Evolutionary conservation across 2,888 invertebrate genomes (phyloP).

Genomic region (Brachypalpus laphriformis): DNA sequence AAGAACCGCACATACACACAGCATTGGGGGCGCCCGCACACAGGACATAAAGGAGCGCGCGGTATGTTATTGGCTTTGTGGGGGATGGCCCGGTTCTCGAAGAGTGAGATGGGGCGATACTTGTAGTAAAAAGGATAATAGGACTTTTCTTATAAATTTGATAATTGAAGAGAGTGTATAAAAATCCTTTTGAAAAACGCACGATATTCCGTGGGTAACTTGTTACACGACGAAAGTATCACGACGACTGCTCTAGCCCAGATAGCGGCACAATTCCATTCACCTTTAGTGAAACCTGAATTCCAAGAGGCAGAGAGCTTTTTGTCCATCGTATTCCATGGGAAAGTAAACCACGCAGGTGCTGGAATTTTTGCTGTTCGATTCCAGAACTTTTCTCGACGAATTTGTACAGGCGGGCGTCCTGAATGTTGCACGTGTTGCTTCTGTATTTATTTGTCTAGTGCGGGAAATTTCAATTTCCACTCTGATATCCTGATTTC

Average conservation of each 20-base stretch:
- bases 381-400: conserved; percentile 21
- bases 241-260: conserved; percentile 71
- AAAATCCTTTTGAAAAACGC: conserved; percentile 22
- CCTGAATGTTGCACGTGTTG: conserved; percentile 68
- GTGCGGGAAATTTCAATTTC: conserved; percentile 40
- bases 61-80: neutral
- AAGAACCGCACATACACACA: conserved; percentile 19
- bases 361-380: conserved; percentile 18
- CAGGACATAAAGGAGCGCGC: conserved; percentile 15
- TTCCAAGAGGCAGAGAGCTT: conserved; percentile 65
- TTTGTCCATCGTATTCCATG: conserved; percentile 24
- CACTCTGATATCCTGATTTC: conserved; percentile 39
- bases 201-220: conserved; percentile 65
- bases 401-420: neutral
- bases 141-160: conserved; percentile 3
- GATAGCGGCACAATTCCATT: conserved; percentile 73
- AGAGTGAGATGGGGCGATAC: conserved; percentile 27
- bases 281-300: conserved; percentile 57
- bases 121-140: conserved; percentile 29
- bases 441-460: conserved; percentile 60
- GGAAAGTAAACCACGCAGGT: conserved; percentile 28
- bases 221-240: conserved; percentile 73
- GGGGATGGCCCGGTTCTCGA: neutral
- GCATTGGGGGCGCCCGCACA: conserved; percentile 3
- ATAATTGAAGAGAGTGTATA: neutral